These are phyloP conservation scores for Halesus radiatus DNA, from an alignment of 1,140 invertebrate genomes.

Conservation along the genomic window DNA sequence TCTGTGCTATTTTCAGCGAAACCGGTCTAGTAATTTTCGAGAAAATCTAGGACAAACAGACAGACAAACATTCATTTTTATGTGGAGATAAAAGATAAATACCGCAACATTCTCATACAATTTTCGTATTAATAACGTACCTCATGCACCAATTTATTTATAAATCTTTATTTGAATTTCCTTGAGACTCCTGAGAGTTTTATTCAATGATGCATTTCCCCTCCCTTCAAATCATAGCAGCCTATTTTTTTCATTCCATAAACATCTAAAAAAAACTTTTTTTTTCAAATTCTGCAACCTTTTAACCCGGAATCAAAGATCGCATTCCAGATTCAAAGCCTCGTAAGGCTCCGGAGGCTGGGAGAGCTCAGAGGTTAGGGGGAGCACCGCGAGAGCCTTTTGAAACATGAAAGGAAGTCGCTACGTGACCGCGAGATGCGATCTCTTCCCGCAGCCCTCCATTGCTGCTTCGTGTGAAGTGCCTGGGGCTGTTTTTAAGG, in stretches of 20 bases:
- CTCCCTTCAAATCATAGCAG: too few species aligned
- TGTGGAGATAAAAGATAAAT: too few species aligned
- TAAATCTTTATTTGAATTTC: too few species aligned
- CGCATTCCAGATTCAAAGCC: conserved; percentile 13
- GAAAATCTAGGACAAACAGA: too few species aligned
- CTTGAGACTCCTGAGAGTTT: too few species aligned
- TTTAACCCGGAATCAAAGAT: conserved; percentile 35
- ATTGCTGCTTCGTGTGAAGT: not conserved
- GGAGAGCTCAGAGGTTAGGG: not conserved
- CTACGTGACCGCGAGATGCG: conserved; percentile 22
- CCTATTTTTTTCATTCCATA: not conserved
- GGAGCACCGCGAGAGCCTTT: not conserved
- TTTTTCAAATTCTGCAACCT: conserved; percentile 5
- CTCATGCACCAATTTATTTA: too few species aligned
- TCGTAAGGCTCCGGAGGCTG: not conserved
- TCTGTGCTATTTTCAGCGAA: too few species aligned
- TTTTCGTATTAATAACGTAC: too few species aligned
- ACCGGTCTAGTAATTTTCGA: too few species aligned
- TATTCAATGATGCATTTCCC: too few species aligned
- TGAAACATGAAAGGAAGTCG: conserved; percentile 18
- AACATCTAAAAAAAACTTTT: not conserved
- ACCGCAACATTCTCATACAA: too few species aligned
- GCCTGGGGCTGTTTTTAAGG: not conserved
- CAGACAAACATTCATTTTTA: too few species aligned
- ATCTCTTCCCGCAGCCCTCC: not conserved